Percentiles rank a stretch among this genome's conserved stretches.
These are phyloP conservation scores for Orchestia grillus DNA, from an alignment of 1,140 invertebrate species.

Conservation along the genomic window DNA sequence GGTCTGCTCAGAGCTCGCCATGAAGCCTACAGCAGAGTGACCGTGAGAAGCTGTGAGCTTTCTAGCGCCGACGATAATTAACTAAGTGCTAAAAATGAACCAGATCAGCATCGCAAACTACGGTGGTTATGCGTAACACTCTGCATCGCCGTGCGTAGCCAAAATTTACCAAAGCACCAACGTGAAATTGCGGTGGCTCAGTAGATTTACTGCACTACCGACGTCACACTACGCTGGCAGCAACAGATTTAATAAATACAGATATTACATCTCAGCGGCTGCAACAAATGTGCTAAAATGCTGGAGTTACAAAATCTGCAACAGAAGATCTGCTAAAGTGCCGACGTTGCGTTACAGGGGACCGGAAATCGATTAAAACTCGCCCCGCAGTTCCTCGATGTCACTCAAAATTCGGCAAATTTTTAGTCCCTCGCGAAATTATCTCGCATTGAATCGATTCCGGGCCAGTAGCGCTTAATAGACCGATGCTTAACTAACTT, in stretches of 20 bases:
- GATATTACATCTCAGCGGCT: not conserved
- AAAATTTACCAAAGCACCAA: no score
- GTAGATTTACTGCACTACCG: no score
- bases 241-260: not conserved
- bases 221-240: not conserved
- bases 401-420: not conserved
- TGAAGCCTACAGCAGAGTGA: no score
- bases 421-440: not conserved
- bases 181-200: no score
- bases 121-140: no score
- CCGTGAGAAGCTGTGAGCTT: no score
- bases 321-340: not conserved
- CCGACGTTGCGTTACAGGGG: not conserved
- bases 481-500: constrained; percentile 39
- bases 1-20: no score
- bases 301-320: no score
- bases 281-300: not conserved
- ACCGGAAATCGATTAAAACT: not conserved
- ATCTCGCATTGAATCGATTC: not conserved
- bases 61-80: no score
- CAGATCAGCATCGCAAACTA: no score
- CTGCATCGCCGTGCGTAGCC: no score
- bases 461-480: constrained; percentile 8
- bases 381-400: constrained; percentile 5
- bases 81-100: no score